phyloP scores from a whole-genome alignment of 2,113 vertebrate species.

The Thryonomys swinderianus region DNA sequence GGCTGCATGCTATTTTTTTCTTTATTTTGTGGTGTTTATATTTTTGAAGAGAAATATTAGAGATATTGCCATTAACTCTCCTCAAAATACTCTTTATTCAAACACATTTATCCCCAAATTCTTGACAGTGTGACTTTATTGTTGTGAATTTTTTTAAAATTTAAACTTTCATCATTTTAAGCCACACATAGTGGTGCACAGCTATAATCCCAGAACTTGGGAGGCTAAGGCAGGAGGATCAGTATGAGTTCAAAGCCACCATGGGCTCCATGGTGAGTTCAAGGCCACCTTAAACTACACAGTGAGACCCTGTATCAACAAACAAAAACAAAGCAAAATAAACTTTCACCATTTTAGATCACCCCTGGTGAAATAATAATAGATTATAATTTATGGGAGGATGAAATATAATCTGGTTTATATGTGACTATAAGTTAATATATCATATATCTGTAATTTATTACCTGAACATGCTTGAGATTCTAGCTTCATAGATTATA shows the following conservation, averaged over 20 bases:
- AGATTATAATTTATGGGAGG: not conserved
- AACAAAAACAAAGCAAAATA: not conserved
- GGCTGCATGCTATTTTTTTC: not conserved
- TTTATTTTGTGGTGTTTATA: not conserved
- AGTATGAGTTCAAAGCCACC: not conserved
- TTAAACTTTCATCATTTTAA: not conserved
- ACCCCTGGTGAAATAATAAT: not conserved
- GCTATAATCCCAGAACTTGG: not conserved
- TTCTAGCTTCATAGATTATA: not conserved
- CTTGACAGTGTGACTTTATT: not conserved
- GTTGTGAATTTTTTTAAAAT: not conserved
- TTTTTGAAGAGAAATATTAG: constrained; percentile 12
- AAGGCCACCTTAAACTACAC: not conserved
- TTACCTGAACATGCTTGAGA: not conserved
- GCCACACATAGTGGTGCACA: not conserved
- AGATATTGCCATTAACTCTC: not conserved
- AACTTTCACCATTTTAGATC: not conserved
- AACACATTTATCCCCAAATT: not conserved
- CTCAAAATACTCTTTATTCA: not conserved
- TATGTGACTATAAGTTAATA: not conserved
- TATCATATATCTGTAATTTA: not conserved
- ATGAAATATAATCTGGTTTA: not conserved
- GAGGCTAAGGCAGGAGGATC: not conserved
- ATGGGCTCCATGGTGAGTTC: not conserved
- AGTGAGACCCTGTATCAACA: not conserved